phyloP scores from a whole-genome alignment of 2,888 invertebrate genomes.

The Epicampocera succincta region DNA sequence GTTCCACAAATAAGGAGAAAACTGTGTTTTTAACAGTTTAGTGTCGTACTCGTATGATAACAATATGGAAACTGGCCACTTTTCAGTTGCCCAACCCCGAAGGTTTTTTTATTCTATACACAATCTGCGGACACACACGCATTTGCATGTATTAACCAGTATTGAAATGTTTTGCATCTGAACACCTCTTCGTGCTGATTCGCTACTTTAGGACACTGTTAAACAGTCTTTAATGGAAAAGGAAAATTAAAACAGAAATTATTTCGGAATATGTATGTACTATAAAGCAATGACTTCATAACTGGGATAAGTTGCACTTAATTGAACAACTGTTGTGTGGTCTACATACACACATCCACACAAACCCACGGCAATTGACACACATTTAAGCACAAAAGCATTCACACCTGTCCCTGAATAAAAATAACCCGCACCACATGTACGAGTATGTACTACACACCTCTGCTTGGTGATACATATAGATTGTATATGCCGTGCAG shows the following conservation, averaged over 20 bases:
- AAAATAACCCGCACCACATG: too few species aligned
- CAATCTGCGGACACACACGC: too few species aligned
- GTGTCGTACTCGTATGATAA: too few species aligned
- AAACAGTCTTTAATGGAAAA: conserved; percentile 30
- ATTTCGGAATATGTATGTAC: background rate
- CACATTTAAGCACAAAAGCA: background rate
- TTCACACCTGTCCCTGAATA: too few species aligned
- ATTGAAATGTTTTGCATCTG: too few species aligned
- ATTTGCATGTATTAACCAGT: too few species aligned
- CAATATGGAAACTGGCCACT: background rate
- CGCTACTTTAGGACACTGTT: conserved; percentile 3
- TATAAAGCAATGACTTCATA: conserved; percentile 54
- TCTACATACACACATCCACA: conserved; percentile 46
- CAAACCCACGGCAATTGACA: background rate
- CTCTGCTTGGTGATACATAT: too few species aligned
- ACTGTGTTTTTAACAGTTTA: background rate
- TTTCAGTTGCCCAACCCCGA: background rate
- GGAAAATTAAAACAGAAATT: conserved; percentile 1
- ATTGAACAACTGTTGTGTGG: conserved; percentile 72
- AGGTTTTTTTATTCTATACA: too few species aligned
- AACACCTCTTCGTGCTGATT: too few species aligned
- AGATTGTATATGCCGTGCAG: too few species aligned
- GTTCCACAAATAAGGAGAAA: background rate
- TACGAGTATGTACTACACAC: too few species aligned
- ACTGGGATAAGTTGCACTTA: conserved; percentile 71